Base-by-base conservation (phyloP, 2,888 invertebrate species). In the Euzetes globulus region DNA sequence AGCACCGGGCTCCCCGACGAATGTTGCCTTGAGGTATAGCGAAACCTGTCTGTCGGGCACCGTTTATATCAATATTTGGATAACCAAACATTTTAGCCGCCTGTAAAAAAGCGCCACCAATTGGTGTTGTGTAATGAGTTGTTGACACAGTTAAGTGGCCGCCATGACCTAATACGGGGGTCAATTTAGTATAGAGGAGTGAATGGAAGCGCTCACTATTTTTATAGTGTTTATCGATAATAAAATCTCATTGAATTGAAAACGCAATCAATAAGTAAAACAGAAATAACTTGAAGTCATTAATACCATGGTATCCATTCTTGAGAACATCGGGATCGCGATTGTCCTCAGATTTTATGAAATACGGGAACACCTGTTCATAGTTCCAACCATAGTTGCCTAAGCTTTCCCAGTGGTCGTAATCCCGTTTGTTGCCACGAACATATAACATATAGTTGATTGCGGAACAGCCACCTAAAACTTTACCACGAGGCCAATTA, bases 371-470 rank as follows among this genome's bases (percentile, higher is more conserved):
- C 1, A 79, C 79, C 13, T 78, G 77, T 0, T 78, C 75, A 77
- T 78, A 79, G 0, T 90, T 87, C 96, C 96, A 96, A 2, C 94
- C 94, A 0, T 88, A 86, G 82, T 93, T 93, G 0, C 94, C 94
- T 41, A 89, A 85, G 0, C 87, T 85, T 50, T 90, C 91, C 95
- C 95, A 96, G 72, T 89, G 87, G 82, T 94, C 91, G 81, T 87
- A 96, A 82, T 95, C 94, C 0, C 90, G 85, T 74, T 87, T 86
- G 82, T 94, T 94, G 0, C 95, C 95, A 77, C 95, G 85, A 15
- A 92, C 89, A 84, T 95, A 95, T 0, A 94, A 86, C 94, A 94
- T 94, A 1, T 91, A 91, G 81, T 94, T 94, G 0, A 94, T 85
- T 0, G 92, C 91, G 52, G 91, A 91, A 5, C 91, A 91, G 0